Evolutionary conservation across 2,888 invertebrate genomes (phyloP), one percentile per base, ranked within the genome.

Genomic region (Nymphalis urticae): DNA sequence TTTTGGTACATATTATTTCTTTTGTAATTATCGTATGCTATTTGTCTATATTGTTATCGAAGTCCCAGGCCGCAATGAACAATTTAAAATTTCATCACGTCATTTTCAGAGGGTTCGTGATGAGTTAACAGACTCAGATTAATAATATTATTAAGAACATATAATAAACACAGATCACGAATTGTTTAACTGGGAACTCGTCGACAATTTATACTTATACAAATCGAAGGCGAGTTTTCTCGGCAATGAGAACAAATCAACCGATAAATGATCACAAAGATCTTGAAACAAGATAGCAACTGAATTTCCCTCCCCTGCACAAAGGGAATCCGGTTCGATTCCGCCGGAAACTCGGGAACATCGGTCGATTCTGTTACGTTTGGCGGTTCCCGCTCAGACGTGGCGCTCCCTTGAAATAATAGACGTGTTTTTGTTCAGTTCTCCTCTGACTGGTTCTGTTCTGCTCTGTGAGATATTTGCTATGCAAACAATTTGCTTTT

Each of bases 321-420:
- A 27, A 60, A 65, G 61, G 16, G 48, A 51, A 62, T 67, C 70
- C 70, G 67, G 67, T 68, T 60, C 47, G 56, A 51, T 13, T 59
- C 59, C 60, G 63, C 59, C 65, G 32, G 66, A 56, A 59, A 54
- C 62, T 54, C 27, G 21, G 42, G 53, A 60, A 62, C 64, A 62
- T 48, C 53, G 36, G 19, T 47, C 32, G 53, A 48, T 61, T 42
- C 61, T 56, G 64, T 64, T 58, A 27, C 16, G 48, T 61, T 64
- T 51, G 64, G 51, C 32, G 10, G 27, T 53, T 56, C 32, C 48
- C 7, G 42, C 62, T 66, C 56, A n/a, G 56, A 5, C 19, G 51
- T 1, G 51, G 54, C 27, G 54, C 27, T 54, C 9, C 17, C n/a
- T 36, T 56, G 32, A 56, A 32, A 56, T 56, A 56, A 56, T 56